Evolutionary conservation across 2,797 vertebrate genomes (phyloP), one percentile per base, ranked within the genome.

Genomic region (Microchirus variegatus): DNA sequence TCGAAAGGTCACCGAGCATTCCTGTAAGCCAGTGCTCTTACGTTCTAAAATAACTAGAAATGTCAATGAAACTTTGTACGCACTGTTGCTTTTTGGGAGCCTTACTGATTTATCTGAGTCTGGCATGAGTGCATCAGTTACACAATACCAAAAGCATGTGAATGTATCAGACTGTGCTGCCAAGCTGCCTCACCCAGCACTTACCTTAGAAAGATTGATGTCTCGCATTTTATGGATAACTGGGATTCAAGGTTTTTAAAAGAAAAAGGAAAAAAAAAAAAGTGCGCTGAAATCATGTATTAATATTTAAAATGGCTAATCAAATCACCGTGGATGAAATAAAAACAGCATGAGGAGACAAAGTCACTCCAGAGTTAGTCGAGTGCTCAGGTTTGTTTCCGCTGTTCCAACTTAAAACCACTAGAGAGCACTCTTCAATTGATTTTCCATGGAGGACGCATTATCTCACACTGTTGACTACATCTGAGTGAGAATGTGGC

Each of bases 361-460:
- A 53, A 37, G 12, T 10, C 37, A 11, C 45, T 51, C 51, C 13
- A 18, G n/a, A 26, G 44, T 43, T 17, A 36, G 54, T 45, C 5
- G 22, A 45, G 45, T 6, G 38, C 55, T 53, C 13, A 51, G 51
- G 53, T 10, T 18, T 41, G 1, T 50, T 66, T 26, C 19, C 42
- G 82, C 73, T 80, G 80, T 80, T 84, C 78, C 63, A 53, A 13
- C 36, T 50, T 57, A 18, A 73, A 78, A 57, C 89, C 91, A 90
- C 90, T 78, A 90, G 92, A 91, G 90, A 86, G 85, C 88, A 87
- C 84, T 84, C 89, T 89, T 63, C 73, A 75, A 72, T 78, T 65
- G 77, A 68, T 85, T 85, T 87, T 87, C 77, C 78, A 74, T 63
- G 53, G 44, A 19, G 26, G 46, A 52, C 47, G 69, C 0, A 43